Percentiles rank a stretch among this genome's conserved stretches.
Evolutionary conservation across 2,113 vertebrate species (phyloP).

Genomic region (Pipra filicauda): DNA sequence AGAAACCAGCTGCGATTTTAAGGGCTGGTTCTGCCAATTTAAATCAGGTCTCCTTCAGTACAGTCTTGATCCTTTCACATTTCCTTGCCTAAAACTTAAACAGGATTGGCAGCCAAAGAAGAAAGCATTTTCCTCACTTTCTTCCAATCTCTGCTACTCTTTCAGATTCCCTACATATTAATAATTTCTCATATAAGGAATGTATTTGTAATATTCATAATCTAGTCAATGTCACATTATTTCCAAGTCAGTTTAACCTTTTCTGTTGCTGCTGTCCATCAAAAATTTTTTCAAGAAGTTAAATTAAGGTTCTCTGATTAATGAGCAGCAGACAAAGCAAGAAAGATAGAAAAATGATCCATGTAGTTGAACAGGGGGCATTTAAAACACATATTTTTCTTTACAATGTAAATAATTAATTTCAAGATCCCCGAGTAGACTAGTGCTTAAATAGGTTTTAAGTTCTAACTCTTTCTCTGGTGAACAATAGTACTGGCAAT

Average conservation of each 20-base stretch:
- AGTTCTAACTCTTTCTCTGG: background rate
- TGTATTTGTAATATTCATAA: background rate
- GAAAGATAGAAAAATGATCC: background rate
- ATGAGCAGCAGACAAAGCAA: background rate
- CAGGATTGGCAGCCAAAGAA: background rate
- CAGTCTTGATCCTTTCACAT: background rate
- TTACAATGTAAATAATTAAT: background rate
- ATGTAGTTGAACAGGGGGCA: background rate
- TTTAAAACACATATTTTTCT: background rate
- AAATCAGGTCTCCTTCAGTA: background rate
- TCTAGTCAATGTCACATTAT: background rate
- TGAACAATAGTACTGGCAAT: background rate
- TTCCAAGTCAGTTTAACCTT: background rate
- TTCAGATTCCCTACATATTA: background rate
- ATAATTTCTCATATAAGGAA: background rate
- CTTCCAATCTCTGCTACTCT: background rate
- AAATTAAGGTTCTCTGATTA: background rate
- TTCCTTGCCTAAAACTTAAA: background rate
- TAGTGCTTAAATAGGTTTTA: background rate
- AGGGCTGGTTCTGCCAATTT: background rate
- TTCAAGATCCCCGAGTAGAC: background rate
- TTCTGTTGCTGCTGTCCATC: background rate
- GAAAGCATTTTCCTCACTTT: background rate
- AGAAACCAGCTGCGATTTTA: background rate
- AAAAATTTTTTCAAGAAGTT: background rate